A percentile compares a stretch with the other conserved stretches of the same genome.
Evolutionary conservation across 2,113 vertebrate species (phyloP).

Genomic region (Capricornis sumatraensis): DNA sequence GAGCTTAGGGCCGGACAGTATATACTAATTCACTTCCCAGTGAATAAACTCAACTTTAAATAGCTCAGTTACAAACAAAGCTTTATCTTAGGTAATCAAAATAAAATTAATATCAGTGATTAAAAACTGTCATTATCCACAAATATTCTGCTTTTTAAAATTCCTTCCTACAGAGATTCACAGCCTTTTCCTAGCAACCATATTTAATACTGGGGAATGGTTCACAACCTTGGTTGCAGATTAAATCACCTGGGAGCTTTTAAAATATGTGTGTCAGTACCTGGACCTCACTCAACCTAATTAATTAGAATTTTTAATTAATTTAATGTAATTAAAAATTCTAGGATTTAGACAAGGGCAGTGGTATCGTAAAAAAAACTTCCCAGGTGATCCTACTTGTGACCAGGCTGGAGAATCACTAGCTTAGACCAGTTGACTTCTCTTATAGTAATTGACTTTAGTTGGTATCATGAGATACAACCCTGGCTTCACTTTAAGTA

Average conservation of each 20-base stretch:
- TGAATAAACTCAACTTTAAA: not conserved
- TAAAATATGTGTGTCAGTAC: not conserved
- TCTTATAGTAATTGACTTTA: not conserved
- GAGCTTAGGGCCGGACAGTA: not conserved
- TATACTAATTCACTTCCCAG: not conserved
- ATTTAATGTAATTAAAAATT: not conserved
- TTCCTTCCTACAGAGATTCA: not conserved
- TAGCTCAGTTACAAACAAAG: not conserved
- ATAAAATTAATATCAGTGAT: not conserved
- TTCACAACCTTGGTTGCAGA: not conserved
- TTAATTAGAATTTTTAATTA: slow-evolving; percentile 3
- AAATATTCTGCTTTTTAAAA: not conserved
- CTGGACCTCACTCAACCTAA: not conserved
- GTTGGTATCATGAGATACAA: not conserved
- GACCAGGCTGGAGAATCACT: not conserved
- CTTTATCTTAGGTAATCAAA: not conserved
- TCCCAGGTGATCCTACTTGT: not conserved
- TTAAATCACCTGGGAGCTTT: not conserved
- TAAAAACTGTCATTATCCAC: not conserved
- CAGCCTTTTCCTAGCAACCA: not conserved
- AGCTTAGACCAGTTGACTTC: not conserved
- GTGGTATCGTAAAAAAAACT: not conserved
- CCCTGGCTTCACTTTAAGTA: not conserved
- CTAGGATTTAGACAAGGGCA: not conserved
- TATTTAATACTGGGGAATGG: not conserved